Percentiles rank a stretch among this genome's conserved stretches.
Conservation (phyloP, 2,113 vertebrate species). For the Nothocercus nigrocapillus region DNA sequence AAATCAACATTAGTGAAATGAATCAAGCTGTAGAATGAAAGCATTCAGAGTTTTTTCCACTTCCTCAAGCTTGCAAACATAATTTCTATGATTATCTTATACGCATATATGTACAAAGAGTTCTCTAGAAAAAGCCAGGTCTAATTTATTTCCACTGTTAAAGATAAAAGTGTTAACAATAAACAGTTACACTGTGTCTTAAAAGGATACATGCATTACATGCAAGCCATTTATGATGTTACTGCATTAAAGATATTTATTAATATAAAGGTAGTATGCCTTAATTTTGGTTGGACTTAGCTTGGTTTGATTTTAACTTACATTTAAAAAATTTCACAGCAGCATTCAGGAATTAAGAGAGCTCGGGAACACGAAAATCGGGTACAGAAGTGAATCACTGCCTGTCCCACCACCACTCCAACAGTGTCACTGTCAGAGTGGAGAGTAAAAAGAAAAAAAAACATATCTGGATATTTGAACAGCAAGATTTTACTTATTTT, state of each 20-base stretch:
- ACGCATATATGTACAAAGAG: neutral
- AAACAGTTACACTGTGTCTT: neutral
- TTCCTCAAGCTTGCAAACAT: neutral
- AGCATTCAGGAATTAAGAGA: neutral
- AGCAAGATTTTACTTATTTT: neutral
- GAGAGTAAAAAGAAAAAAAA: neutral
- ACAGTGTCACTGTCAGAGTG: neutral
- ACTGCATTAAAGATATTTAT: neutral
- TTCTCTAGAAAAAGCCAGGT: too few relatives aligned
- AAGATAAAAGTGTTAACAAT: neutral
- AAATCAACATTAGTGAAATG: neutral
- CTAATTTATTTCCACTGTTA: neutral
- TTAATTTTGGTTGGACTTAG: neutral
- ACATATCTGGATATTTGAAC: neutral
- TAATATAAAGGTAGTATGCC: neutral
- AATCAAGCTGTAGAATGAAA: neutral
- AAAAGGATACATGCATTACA: too few relatives aligned
- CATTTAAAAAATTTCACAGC: neutral
- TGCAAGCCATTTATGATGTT: accelerated
- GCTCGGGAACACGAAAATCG: neutral
- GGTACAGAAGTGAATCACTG: neutral
- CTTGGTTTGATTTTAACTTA: neutral
- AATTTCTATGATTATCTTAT: neutral
- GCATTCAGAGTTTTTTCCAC: neutral
- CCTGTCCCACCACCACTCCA: neutral